These are phyloP conservation scores for Pseudopipra pipra DNA, from an alignment of 2,113 vertebrate genomes.

Conservation along the genomic window DNA sequence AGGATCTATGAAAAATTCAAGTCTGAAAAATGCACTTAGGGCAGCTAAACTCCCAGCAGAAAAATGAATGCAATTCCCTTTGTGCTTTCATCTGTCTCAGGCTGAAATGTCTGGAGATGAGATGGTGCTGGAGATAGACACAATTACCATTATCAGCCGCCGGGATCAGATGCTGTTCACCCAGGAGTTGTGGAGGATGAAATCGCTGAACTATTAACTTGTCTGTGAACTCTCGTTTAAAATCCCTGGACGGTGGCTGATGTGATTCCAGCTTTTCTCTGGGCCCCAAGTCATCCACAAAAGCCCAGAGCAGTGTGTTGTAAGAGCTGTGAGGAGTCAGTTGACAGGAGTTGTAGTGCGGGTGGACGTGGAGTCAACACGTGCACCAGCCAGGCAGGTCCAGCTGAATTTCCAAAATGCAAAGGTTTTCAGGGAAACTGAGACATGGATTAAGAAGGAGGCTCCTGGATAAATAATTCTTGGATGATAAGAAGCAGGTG, in stretches of 20 bases:
- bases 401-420: background rate
- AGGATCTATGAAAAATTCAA: background rate
- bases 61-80: background rate
- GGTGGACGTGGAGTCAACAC: background rate
- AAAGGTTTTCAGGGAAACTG: background rate
- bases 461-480: background rate
- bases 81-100: background rate
- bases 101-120: background rate
- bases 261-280: background rate
- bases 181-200: background rate
- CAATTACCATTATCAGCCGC: background rate
- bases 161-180: background rate
- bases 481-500: background rate
- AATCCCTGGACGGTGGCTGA: background rate
- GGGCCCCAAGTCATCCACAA: background rate
- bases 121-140: background rate
- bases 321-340: background rate
- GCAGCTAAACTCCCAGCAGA: background rate
- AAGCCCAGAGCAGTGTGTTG: background rate
- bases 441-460: background rate
- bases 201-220: background rate
- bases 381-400: background rate
- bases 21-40: background rate
- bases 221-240: background rate
- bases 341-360: background rate